These are phyloP conservation scores for Ladona fulva DNA, from an alignment of 1,140 invertebrate species.

Conservation along the genomic window DNA sequence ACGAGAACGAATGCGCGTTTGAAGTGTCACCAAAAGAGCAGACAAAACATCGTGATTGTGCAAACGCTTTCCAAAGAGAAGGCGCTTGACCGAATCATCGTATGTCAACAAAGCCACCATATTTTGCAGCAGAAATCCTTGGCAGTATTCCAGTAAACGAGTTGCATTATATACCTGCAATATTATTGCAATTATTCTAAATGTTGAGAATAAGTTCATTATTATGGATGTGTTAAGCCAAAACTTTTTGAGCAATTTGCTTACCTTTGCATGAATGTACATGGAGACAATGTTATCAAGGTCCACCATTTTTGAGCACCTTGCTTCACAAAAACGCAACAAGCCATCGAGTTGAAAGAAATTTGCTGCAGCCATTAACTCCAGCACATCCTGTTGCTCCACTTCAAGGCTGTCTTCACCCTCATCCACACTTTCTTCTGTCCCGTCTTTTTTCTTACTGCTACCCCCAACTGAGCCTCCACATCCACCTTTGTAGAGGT, in stretches of 20 bases:
- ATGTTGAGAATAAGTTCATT: neutral
- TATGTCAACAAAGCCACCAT: constrained; percentile 87
- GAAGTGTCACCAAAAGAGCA: constrained; percentile 67
- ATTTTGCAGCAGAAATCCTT: constrained; percentile 83
- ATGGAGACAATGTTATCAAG: constrained; percentile 84
- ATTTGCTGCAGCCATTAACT: constrained; percentile 83
- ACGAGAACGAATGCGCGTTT: constrained; percentile 64
- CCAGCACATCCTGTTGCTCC: constrained; percentile 68
- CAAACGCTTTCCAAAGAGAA: constrained; percentile 80
- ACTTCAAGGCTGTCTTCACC: constrained; percentile 46
- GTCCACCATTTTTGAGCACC: constrained; percentile 73
- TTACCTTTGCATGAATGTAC: constrained; percentile 86
- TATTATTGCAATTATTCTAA: constrained; percentile 23
- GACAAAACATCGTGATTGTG: constrained; percentile 83
- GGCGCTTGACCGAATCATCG: constrained; percentile 78
- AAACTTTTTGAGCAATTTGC: constrained; percentile 12
- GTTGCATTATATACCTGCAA: constrained; percentile 75
- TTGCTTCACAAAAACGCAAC: constrained; percentile 72
- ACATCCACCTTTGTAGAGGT: constrained; percentile 81
- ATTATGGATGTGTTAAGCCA: neutral
- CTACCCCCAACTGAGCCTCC: constrained; percentile 20
- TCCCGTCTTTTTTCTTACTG: constrained; percentile 31
- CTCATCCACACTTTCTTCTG: constrained; percentile 27
- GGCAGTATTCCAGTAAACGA: constrained; percentile 79
- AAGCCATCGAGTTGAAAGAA: constrained; percentile 84